Conservation (phyloP, 2,113 vertebrate genomes). For the Xiphias gladius region DNA sequence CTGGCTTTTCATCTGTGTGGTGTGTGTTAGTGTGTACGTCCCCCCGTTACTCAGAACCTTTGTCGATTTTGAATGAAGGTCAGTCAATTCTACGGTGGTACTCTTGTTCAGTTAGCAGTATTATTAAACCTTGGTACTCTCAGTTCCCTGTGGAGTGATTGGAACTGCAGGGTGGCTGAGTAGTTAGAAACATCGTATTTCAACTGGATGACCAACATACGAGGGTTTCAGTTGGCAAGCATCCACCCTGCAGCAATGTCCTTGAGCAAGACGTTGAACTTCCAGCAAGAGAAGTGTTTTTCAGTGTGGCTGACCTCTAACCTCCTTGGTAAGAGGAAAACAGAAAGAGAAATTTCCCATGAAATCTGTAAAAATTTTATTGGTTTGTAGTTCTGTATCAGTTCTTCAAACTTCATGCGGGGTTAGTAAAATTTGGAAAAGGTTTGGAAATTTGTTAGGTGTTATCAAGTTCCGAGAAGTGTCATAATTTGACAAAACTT, state of each 20-base stretch:
- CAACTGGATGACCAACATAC: neutral
- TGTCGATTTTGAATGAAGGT: conserved; percentile 38
- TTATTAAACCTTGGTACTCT: conserved; percentile 46
- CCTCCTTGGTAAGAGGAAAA: neutral
- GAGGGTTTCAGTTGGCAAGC: neutral
- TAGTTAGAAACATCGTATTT: neutral
- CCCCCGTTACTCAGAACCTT: neutral
- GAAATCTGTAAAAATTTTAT: neutral
- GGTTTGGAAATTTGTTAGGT: neutral
- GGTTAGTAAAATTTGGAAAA: neutral
- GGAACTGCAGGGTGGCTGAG: neutral
- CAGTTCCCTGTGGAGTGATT: neutral
- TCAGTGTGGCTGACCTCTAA: neutral
- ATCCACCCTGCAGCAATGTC: neutral
- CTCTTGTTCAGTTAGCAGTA: neutral
- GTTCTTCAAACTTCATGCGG: neutral
- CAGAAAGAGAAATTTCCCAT: neutral
- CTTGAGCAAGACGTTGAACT: conserved; percentile 3
- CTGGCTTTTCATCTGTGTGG: conserved; percentile 43
- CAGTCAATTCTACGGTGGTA: conserved; percentile 15
- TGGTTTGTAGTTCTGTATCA: neutral
- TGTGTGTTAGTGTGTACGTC: conserved; percentile 15
- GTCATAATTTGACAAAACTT: neutral
- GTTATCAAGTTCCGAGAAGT: neutral
- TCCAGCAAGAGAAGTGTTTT: neutral